Evolutionary conservation across 2,888 invertebrate species (phyloP).

Genomic region (Malachius bipustulatus): DNA sequence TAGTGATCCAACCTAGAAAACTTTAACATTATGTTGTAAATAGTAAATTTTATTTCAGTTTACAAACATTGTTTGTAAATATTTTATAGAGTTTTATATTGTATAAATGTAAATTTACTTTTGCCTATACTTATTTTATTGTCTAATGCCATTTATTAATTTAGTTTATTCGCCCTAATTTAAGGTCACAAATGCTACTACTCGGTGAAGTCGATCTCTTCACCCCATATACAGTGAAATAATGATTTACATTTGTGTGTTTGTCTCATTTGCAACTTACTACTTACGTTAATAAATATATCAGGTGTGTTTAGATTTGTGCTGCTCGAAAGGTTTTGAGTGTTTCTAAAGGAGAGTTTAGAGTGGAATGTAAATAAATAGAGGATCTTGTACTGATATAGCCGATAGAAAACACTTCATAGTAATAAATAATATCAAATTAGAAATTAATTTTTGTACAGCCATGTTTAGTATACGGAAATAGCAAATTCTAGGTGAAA

Average conservation of each 20-base stretch:
- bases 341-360: no score
- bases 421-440: constrained; percentile 19
- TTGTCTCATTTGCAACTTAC: no score
- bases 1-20: no score
- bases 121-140: constrained; percentile 9
- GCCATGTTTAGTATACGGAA: constrained; percentile 28
- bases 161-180: neutral
- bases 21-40: constrained; percentile 23
- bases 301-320: no score
- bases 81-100: constrained; percentile 23
- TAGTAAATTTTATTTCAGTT: constrained; percentile 21
- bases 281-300: no score
- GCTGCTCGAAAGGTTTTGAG: no score
- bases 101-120: constrained; percentile 23
- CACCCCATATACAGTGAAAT: no score
- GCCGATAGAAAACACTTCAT: constrained; percentile 17
- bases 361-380: constrained; percentile 21
- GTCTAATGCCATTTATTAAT: constrained; percentile 9
- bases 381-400: constrained; percentile 23
- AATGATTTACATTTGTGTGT: no score
- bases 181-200: no score
- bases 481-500: constrained; percentile 18
- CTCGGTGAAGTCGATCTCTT: no score
- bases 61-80: constrained; percentile 23
- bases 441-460: constrained; percentile 27